A percentile compares a stretch with the other conserved stretches of the same genome.
phyloP scores from a whole-genome alignment of 2,888 invertebrate species.

The Torymus texanus region DNA sequence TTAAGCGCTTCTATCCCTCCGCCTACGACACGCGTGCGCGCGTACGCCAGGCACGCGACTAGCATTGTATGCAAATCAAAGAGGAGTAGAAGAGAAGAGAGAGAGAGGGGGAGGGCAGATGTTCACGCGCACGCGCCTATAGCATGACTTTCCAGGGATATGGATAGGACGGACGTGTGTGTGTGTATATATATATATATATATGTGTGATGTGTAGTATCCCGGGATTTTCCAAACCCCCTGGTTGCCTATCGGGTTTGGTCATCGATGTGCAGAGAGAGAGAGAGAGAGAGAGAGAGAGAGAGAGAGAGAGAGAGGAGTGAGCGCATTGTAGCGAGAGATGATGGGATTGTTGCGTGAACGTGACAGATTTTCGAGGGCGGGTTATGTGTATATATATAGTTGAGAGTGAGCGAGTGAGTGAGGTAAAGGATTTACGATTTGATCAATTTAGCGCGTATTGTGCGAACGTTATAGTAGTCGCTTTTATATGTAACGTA shows the following conservation, averaged over 20 bases:
- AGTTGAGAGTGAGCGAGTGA: not conserved
- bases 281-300: too few relatives aligned
- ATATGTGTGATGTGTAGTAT: too few relatives aligned
- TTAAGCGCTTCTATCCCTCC: constrained; percentile 56
- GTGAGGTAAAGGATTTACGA: not conserved
- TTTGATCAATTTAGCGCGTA: not conserved
- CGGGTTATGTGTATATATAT: not conserved
- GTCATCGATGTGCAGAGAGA: not conserved
- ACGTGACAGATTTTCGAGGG: constrained; percentile 9
- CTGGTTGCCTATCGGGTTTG: too few relatives aligned
- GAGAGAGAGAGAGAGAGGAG: too few relatives aligned
- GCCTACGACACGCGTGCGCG: constrained; percentile 58
- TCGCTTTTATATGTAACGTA: not conserved
- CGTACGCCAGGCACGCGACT: constrained; percentile 67
- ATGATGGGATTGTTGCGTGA: constrained; percentile 9
- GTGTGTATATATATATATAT: too few relatives aligned
- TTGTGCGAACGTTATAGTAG: not conserved
- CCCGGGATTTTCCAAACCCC: too few relatives aligned
- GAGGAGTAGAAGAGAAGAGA: constrained; percentile 48
- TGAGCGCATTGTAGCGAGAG: constrained; percentile 2
- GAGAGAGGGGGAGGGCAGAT: constrained; percentile 64
- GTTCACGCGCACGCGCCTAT: constrained; percentile 56
- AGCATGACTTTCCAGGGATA: constrained; percentile 48
- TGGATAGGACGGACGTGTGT: not conserved
- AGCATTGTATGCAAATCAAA: constrained; percentile 71